Conservation (phyloP, 1,140 invertebrate genomes). For the Tribolium castaneum region DNA sequence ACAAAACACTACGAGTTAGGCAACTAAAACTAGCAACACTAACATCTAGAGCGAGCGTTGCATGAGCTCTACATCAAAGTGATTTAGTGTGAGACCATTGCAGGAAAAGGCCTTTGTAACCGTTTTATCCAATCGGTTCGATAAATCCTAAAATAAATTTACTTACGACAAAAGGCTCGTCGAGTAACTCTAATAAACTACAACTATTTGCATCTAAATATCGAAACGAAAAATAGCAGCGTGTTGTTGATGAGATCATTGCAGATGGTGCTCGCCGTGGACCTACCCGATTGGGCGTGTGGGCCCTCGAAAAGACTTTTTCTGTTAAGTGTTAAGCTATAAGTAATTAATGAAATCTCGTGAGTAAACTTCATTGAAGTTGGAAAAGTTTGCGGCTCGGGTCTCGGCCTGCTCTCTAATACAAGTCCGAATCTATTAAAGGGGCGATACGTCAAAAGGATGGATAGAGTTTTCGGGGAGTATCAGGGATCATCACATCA, state of each 20-base stretch:
- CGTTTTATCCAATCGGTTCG: not conserved
- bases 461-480: slow-evolving; percentile 41
- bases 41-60: not conserved
- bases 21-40: not conserved
- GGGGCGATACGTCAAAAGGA: slow-evolving; percentile 51
- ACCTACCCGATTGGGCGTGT: slow-evolving; percentile 21
- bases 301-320: slow-evolving; percentile 24
- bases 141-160: not conserved
- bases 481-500: slow-evolving; percentile 36
- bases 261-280: slow-evolving; percentile 1
- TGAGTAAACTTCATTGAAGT: slow-evolving; percentile 43
- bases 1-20: slow-evolving; percentile 1
- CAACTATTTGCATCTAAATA: slow-evolving; percentile 7
- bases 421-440: slow-evolving; percentile 51
- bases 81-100: slow-evolving; percentile 30
- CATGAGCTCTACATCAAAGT: not conserved
- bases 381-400: slow-evolving; percentile 40
- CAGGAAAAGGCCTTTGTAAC: not conserved
- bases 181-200: not conserved
- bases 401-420: slow-evolving; percentile 44
- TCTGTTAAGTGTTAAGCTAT: slow-evolving; percentile 37
- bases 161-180: slow-evolving; percentile 4
- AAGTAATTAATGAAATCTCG: slow-evolving; percentile 48
- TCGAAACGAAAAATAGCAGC: not conserved
- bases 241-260: slow-evolving; percentile 18